Evolutionary conservation across 2,113 vertebrate genomes (phyloP).

Genomic region (Sprattus sprattus): DNA sequence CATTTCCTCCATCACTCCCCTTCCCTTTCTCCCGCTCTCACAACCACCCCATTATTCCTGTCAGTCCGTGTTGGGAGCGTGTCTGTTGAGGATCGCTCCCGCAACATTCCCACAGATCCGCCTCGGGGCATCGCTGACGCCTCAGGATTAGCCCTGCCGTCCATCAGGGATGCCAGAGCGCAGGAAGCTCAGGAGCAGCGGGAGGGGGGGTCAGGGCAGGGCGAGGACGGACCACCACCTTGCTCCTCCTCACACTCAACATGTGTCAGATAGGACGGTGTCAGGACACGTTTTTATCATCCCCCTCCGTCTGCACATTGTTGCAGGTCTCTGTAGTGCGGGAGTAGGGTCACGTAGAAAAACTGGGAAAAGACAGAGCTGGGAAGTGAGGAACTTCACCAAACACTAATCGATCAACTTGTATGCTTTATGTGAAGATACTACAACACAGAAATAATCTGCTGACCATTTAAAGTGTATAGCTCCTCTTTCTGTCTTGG

Average conservation of each 20-base stretch:
- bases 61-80: not conserved
- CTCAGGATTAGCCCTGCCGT: slow-evolving; percentile 20
- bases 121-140: not conserved
- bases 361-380: not conserved
- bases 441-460: not conserved
- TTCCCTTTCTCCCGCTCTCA: not conserved
- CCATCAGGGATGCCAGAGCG: not conserved
- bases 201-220: not conserved
- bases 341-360: not conserved
- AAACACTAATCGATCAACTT: not conserved
- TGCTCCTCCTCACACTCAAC: not conserved
- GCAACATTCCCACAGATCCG: not conserved
- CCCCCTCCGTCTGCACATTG: not conserved
- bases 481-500: not conserved
- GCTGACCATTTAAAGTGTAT: not conserved
- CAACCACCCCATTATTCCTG: slow-evolving; percentile 6
- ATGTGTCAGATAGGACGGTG: slow-evolving; percentile 32
- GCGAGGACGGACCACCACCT: slow-evolving; percentile 16
- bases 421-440: not conserved
- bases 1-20: not conserved
- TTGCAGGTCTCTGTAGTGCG: not conserved
- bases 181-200: not conserved
- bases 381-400: not conserved
- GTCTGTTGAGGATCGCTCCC: not conserved
- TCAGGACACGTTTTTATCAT: slow-evolving; percentile 32